Percentiles rank a stretch among this genome's conserved stretches.
These are phyloP conservation scores for Phthorimaea operculella DNA, from an alignment of 1,140 invertebrate genomes.

Conservation along the genomic window DNA sequence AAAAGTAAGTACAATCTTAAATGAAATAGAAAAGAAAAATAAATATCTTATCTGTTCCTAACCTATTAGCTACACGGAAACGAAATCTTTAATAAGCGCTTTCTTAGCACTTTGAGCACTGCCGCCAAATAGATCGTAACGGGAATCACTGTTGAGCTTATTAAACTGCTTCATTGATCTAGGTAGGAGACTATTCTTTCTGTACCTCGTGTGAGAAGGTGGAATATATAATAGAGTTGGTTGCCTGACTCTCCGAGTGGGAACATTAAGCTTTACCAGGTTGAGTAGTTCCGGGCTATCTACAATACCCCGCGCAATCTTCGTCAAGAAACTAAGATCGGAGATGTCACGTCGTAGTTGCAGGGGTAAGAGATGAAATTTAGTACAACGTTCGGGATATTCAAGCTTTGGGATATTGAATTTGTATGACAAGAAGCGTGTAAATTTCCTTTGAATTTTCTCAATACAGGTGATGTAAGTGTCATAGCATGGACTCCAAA, in stretches of 20 bases:
- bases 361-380: conserved; percentile 1
- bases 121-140: background rate
- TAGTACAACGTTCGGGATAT: background rate
- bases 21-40: too few relatives aligned
- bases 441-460: conserved; percentile 3
- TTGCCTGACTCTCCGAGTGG: background rate
- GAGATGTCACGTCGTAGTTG: background rate
- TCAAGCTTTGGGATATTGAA: background rate
- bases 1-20: too few relatives aligned
- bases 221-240: conserved; percentile 20
- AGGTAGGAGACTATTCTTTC: background rate
- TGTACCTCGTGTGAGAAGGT: background rate
- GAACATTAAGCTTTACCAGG: background rate
- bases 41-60: too few relatives aligned
- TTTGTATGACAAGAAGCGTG: background rate
- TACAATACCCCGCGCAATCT: background rate
- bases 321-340: conserved; percentile 2
- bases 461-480: background rate
- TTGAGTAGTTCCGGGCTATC: background rate
- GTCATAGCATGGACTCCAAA: conserved; percentile 8
- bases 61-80: too few relatives aligned
- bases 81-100: too few relatives aligned
- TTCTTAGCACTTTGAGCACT: background rate
- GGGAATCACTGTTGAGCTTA: background rate
- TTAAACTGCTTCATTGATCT: background rate